phyloP scores from a whole-genome alignment of 2,888 invertebrate species.

The Rugalucina vietnamica region DNA sequence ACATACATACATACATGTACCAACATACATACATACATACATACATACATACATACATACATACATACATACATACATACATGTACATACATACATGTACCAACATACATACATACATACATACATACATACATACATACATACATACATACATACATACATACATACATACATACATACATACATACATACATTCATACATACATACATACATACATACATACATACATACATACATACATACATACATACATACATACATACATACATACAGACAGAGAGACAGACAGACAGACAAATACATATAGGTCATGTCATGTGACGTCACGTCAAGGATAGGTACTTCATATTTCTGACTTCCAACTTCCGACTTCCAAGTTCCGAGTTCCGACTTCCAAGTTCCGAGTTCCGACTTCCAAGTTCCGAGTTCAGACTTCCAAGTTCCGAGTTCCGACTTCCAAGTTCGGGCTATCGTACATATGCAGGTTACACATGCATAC shows the following conservation, averaged over 20 bases:
- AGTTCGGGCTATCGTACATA: too few species aligned
- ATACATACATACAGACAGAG: background rate
- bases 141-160: background rate
- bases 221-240: constrained; percentile 1
- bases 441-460: too few species aligned
- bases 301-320: too few species aligned
- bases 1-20: background rate
- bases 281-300: background rate
- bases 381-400: too few species aligned
- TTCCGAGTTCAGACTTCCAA: too few species aligned
- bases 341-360: too few species aligned
- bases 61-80: background rate
- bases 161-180: background rate
- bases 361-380: too few species aligned
- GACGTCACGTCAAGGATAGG: too few species aligned
- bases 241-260: constrained; percentile 4
- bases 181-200: constrained; percentile 3
- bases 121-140: background rate
- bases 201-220: background rate
- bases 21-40: background rate
- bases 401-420: too few species aligned
- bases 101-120: background rate
- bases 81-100: background rate
- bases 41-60: background rate
- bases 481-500: too few species aligned